Evolutionary conservation across 2,113 vertebrate genomes (phyloP), one percentile per base, ranked within the genome.

Genomic region (Phalacrocorax pelagicus): DNA sequence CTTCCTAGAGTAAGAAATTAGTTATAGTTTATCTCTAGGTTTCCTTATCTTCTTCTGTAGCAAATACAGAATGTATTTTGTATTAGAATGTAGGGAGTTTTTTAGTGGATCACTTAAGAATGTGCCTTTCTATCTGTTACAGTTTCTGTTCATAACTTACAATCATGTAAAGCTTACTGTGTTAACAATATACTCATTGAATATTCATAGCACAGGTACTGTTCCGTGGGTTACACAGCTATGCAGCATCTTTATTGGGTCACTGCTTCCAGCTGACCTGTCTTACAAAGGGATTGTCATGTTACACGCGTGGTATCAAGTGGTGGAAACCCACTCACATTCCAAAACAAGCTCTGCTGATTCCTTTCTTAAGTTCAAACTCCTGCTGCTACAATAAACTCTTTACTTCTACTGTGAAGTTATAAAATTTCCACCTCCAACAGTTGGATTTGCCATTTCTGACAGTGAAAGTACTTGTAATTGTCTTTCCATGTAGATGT

Each of bases 221-320:
- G 12, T 27, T 67, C 61, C 9, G n/a, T 27, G 66, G 40, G 46
- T 36, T 61, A 5, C 34, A 1, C 29, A 65, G 3, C 54, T 79
- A 7, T 42, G 10, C 21, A 57, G 26, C 21, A 10, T 77, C 82
- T 44, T 46, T 63, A 9, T 51, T 51, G 5, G 63, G 59, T 91
- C 63, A 2, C 23, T 88, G 46, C 69, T 86, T 49, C 70, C 63
- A 38, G 21, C 40, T 70, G 58, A 44, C 21, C 44, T 46, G 40
- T 2, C 18, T 44, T 40, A 9, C 17, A 4, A 18, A 47, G 34
- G 26, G 34, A 36, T 69, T 0, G 0, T 63, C 21, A 44, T n/a
- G 26, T 57, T 54, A 10, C 2, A 0, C 10, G 6, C 40, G 11
- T 42, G 42, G 42, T 67, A 15, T 6, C 21, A 29, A n/a, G 36